Conservation (phyloP, 2,888 invertebrate species). For the Tortricodes alternella region DNA sequence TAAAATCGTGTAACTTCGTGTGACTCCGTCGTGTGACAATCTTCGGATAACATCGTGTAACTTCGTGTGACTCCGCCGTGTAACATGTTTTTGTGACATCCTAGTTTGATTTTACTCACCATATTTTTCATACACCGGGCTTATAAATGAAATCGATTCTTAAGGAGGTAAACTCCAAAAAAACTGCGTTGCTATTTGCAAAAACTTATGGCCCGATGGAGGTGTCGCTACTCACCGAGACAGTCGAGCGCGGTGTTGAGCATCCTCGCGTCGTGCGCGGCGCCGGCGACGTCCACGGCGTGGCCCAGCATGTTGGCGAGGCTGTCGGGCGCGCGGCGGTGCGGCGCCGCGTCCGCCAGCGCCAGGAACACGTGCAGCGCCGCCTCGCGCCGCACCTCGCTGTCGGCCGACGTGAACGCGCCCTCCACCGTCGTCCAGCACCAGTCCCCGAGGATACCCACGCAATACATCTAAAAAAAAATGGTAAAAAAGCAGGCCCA, state of each 20-base stretch:
- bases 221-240: constrained; percentile 79
- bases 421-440: constrained; percentile 87
- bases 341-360: constrained; percentile 75
- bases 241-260: constrained; percentile 89
- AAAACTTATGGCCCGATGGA: too few relatives aligned
- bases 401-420: constrained; percentile 84
- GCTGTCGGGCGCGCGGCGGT: constrained; percentile 69
- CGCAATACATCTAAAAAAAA: constrained; percentile 90
- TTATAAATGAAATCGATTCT: too few relatives aligned
- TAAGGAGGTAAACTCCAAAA: too few relatives aligned
- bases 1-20: too few relatives aligned
- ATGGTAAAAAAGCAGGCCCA: too few relatives aligned
- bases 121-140: too few relatives aligned
- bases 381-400: constrained; percentile 76
- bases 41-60: too few relatives aligned
- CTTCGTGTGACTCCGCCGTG: too few relatives aligned
- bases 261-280: constrained; percentile 74
- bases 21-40: too few relatives aligned
- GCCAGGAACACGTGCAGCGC: constrained; percentile 81
- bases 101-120: too few relatives aligned
- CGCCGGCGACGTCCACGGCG: constrained; percentile 50
- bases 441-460: constrained; percentile 89
- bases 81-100: too few relatives aligned
- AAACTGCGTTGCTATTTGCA: too few relatives aligned
- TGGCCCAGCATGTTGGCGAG: constrained; percentile 58